Evolutionary conservation across 2,113 vertebrate genomes (phyloP), one percentile per base, ranked within the genome.

Genomic region (Colius striatus): DNA sequence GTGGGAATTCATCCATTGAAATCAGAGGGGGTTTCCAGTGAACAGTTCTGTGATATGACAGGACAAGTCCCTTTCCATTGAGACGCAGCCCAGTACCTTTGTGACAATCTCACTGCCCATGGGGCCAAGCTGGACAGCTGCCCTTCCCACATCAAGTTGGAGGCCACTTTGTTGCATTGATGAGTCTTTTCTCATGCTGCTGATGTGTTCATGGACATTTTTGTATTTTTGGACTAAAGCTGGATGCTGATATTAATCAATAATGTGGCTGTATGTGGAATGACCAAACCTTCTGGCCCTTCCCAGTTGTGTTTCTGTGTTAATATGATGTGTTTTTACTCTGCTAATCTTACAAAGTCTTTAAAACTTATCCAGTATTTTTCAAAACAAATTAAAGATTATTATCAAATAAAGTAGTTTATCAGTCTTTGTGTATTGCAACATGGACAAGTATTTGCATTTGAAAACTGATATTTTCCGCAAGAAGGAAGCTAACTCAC

Each of bases 11-110:
- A 17, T 5, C 10, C 30, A 4, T 3, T 65, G n/a, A 4, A 38
- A 38, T 5, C 27, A 30, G n/a, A 27, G 12, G 41, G 12, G 15
- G 2, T 25, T 29, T 4, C 32, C 58, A 66, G 43, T 6, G 32
- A 36, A 27, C 22, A 22, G 9, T 15, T 13, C 29, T 29, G 41
- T n/a, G 57, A 9, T 0, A 0, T 18, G 41, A 54, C 14, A 55
- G 70, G n/a, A 61, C 36, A 62, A 30, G 13, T 67, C 4, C 0
- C 19, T 55, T 29, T 60, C 19, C 16, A 5, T 2, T 1, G 7
- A 50, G 43, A n/a, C 25, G 30, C 10, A 32, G 58, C 25, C 30
- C 50, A 32, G 19, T 6, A n/a, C 18, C 16, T 57, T 36, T n/a
- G 6, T 17, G 27, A 57, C 27, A 27, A 32, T 27, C 20, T 26